Percentiles rank a stretch among this genome's conserved stretches.
Evolutionary conservation across 1,140 invertebrate genomes (phyloP).

Genomic region (Pseudomyrmex sp.): DNA sequence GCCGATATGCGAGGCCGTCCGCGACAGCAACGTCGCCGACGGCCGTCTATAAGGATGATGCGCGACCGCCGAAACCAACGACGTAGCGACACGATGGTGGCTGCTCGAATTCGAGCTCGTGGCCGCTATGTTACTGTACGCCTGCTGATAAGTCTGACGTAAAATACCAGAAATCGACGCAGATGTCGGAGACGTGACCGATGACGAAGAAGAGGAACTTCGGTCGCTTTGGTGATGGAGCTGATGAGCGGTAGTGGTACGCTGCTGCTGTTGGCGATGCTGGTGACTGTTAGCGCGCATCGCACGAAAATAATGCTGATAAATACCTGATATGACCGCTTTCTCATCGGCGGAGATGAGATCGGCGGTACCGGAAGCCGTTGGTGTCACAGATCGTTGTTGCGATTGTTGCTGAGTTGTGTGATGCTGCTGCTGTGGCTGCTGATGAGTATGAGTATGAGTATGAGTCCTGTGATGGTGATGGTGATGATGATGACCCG

Average conservation of each 20-base stretch:
- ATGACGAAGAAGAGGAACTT: constrained; percentile 70
- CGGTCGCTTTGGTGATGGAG: constrained; percentile 73
- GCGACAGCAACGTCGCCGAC: constrained; percentile 64
- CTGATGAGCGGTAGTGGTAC: constrained; percentile 62
- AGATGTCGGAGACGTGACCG: constrained; percentile 62
- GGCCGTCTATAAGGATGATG: constrained; percentile 72
- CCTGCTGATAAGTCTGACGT: constrained; percentile 72
- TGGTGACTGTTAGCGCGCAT: constrained; percentile 76
- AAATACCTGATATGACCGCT: constrained; percentile 80
- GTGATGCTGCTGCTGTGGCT: constrained; percentile 70
- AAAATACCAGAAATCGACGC: constrained; percentile 66
- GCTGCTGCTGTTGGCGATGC: constrained; percentile 70
- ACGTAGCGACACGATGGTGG: constrained; percentile 62
- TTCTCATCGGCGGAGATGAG: constrained; percentile 75
- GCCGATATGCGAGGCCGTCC: constrained; percentile 54
- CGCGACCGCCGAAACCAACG: constrained; percentile 48
- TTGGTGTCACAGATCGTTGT: constrained; percentile 75
- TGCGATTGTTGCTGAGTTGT: constrained; percentile 66
- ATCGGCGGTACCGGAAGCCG: constrained; percentile 56
- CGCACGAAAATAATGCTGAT: constrained; percentile 77
- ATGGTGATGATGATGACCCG: constrained; percentile 77
- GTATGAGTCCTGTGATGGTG: constrained; percentile 59
- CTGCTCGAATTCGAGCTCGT: constrained; percentile 51
- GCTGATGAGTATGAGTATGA: constrained; percentile 74
- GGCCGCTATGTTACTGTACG: constrained; percentile 63